Base-by-base conservation (phyloP, 2,113 vertebrate species). In the Polypterus bichir region DNA sequence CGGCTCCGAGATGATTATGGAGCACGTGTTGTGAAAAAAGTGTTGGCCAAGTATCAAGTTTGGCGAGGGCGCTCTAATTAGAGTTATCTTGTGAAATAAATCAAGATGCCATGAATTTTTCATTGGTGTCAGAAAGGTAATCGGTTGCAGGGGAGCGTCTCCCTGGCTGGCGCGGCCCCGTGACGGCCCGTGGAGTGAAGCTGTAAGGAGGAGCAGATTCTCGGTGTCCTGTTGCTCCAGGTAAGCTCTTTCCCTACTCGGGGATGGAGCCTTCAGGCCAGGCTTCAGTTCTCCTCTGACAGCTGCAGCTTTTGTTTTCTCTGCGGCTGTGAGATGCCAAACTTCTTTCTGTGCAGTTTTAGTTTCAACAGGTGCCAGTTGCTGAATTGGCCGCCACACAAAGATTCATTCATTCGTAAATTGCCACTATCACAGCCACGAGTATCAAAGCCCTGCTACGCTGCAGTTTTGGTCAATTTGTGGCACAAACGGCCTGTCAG, bases 291-390 rank as follows among this genome's bases (percentile, higher is more conserved):
- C 71, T 70, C 59, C 54, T 70, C 67, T 66, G 68, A 66, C 64
- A 70, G 69, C 55, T 66, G 67, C 62, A 47, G 0, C 48, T 76
- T 80, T 81, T 84, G 77, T 81, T 77, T 74, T 65, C 54, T 2
- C 5, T 0, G 1, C 61, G 65, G 65, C 61, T 78, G 59, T 72
- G 75, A 63, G 64, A 3, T 5, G 61, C n/a, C 70, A 57, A 62
- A 68, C 59, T 72, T 67, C 66, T 62, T 69, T 61, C 54, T 66
- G 64, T 59, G 59, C 73, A 73, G 72, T 74, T 83, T 78, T 73
- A 73, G 75, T 80, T 86, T 83, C 79, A 79, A 75, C 85, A 86
- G 79, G 83, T 86, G 75, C 72, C 73, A 77, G 69, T 63, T 68
- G 60, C 59, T 1, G 3, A 79, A 68, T 65, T 64, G 74, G 73